These are phyloP conservation scores for Odontothrips loti DNA, from an alignment of 2,888 invertebrate species.

Conservation along the genomic window DNA sequence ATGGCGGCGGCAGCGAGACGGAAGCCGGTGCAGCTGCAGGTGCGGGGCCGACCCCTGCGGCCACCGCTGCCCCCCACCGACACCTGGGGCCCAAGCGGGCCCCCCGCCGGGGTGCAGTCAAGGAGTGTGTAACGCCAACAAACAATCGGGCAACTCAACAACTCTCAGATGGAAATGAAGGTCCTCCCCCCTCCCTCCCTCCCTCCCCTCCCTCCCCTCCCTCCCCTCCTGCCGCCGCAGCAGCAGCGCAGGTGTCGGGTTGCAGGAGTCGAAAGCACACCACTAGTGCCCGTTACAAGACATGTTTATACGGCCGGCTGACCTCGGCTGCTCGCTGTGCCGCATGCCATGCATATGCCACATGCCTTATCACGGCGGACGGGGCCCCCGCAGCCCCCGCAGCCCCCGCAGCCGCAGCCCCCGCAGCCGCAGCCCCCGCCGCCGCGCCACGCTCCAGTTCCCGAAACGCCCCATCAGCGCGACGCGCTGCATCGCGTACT, in stretches of 20 bases:
- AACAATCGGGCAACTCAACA: conserved; percentile 16
- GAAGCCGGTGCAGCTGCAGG: no score
- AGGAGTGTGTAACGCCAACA: not conserved
- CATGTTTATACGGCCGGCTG: conserved; percentile 14
- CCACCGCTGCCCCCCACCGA: not conserved
- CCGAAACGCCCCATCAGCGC: not conserved
- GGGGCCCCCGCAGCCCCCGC: no score
- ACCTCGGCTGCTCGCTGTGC: not conserved
- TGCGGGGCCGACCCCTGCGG: not conserved
- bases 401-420: no score
- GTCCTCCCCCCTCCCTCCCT: not conserved
- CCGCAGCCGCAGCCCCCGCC: no score
- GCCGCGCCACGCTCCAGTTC: not conserved
- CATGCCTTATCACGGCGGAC: not conserved
- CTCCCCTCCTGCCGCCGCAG: not conserved
- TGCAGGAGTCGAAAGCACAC: not conserved
- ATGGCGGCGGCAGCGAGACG: no score
- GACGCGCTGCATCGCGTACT: no score
- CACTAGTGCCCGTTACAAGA: not conserved
- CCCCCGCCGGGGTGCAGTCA: not conserved
- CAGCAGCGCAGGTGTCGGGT: not conserved
- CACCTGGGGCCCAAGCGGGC: not conserved
- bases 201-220: not conserved
- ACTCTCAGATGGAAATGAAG: not conserved
- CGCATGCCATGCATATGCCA: no score